phyloP scores from a whole-genome alignment of 2,797 vertebrate species.

The Eulemur albifrons region DNA sequence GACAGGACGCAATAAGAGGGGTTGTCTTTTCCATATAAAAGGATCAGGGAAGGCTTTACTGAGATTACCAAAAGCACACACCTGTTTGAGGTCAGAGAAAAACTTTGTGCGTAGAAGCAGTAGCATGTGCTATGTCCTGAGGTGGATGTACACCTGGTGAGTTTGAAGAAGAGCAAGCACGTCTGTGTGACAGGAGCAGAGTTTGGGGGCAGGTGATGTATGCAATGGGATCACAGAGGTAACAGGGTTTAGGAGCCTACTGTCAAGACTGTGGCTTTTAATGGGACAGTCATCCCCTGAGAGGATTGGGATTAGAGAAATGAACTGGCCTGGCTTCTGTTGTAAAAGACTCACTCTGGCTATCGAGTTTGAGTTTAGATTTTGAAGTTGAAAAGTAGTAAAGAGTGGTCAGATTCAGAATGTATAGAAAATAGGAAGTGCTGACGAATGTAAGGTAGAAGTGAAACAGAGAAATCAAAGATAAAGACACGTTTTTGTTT shows the following conservation, averaged over 20 bases:
- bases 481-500: neutral
- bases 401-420: neutral
- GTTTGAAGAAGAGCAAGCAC: neutral
- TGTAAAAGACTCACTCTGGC: neutral
- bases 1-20: neutral
- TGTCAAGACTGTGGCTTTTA: neutral
- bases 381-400: neutral
- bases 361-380: neutral
- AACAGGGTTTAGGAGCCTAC: neutral
- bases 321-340: neutral
- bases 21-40: neutral
- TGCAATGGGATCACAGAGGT: neutral
- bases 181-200: neutral
- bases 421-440: neutral
- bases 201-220: neutral
- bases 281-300: neutral
- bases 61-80: neutral
- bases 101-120: neutral
- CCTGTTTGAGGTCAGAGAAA: neutral
- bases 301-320: neutral
- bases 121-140: neutral
- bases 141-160: too few relatives aligned
- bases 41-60: neutral
- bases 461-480: neutral
- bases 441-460: neutral